Base-by-base conservation (phyloP, 1,140 invertebrate genomes). In the Nebria ingens region DNA sequence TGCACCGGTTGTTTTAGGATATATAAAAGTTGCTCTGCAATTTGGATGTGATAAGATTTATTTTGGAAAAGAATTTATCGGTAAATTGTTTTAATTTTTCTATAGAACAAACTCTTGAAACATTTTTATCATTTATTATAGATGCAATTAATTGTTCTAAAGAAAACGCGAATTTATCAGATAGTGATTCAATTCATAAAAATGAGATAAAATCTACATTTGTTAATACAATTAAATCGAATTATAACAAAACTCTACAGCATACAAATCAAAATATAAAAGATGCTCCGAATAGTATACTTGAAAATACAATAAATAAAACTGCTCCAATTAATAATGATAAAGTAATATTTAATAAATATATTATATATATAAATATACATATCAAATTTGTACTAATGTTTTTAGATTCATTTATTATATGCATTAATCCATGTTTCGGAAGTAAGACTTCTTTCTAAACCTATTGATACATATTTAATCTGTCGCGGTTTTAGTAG, bases 401-500 rank as follows among this genome's bases (percentile, higher is more conserved):
- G 50, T 34, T 66, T 65, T 59, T 57, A 68, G 68, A 61, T 72
- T 65, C 56, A 69, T 57, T 65, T 77, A 57, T 64, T 79, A 22
- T 72, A 75, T 56, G 74, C 75, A 50, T 70, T 79, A 53, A 68
- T 79, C 59, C 75, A 76, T 58, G 62, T 79, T 19, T 64, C 70
- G 4, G 70, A 76, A 61, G 76, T 73, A 6, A 71, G 70, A 59
- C 69, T 73, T 64, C 64, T 73, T 2, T 62, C 65, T 23, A 56
- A 65, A 23, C 57, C 62, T 34, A 70, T 56, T 13, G 60, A 69
- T 57, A 73, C 73, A 1, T 79, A 72, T 56, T 58, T 79, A 23
- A 68, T 74, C 59, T 78, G 76, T 60, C 70, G 71, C 54, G 71
- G 72, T 21, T 78, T 77, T 67, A 75, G 72, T 71, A 61, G 68